Evolutionary conservation across 2,888 invertebrate genomes (phyloP).

Genomic region (Cosmorhoe ocellata): DNA sequence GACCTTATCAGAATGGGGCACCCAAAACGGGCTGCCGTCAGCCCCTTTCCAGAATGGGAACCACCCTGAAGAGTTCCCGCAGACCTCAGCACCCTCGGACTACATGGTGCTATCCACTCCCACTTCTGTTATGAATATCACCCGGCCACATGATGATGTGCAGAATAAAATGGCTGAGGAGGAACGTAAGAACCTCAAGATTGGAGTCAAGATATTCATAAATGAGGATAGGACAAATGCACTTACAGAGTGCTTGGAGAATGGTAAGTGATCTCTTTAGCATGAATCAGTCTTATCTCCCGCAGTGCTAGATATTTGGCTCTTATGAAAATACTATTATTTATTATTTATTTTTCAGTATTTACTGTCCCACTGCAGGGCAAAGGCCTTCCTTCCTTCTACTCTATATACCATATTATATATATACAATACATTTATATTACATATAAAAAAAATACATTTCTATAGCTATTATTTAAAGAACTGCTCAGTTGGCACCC

Average conservation of each 20-base stretch:
- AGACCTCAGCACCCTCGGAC: constrained; percentile 52
- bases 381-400: too few species aligned
- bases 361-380: too few species aligned
- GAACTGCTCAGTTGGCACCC: too few species aligned
- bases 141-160: constrained; percentile 84
- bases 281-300: background rate
- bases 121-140: constrained; percentile 71
- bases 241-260: constrained; percentile 87
- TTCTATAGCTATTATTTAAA: too few species aligned
- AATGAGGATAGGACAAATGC: constrained; percentile 85
- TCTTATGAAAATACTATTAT: too few species aligned
- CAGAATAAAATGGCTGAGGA: constrained; percentile 85
- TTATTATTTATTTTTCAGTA: too few species aligned
- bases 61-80: constrained; percentile 40
- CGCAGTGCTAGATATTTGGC: background rate
- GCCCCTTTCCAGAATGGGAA: constrained; percentile 55
- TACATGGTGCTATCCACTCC: constrained; percentile 56
- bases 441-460: too few species aligned
- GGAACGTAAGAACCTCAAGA: constrained; percentile 89
- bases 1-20: constrained; percentile 72
- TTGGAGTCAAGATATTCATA: constrained; percentile 93
- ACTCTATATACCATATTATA: too few species aligned
- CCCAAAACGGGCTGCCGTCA: constrained; percentile 26
- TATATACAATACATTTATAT: too few species aligned
- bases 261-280: constrained; percentile 79